Evolutionary conservation across 2,113 vertebrate species (phyloP).

Genomic region (Todiramphus chloris): DNA sequence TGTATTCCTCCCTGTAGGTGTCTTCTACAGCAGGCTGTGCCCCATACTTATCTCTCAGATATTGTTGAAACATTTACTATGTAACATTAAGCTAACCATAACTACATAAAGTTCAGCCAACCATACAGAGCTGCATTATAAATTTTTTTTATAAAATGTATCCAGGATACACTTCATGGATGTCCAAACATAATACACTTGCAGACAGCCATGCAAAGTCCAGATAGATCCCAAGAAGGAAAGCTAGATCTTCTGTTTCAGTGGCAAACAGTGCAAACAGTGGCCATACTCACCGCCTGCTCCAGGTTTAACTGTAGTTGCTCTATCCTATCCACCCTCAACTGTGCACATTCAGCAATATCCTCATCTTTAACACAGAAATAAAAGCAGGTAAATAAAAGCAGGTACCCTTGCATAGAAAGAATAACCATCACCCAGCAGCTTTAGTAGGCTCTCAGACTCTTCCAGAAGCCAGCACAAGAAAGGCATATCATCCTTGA

Average conservation of each 20-base stretch:
- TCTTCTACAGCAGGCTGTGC: not conserved
- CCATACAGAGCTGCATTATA: not conserved
- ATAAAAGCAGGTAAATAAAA: not conserved
- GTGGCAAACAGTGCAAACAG: not conserved
- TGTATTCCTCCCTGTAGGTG: not conserved
- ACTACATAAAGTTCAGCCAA: not conserved
- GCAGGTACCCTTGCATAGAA: not conserved
- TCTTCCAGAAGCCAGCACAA: not conserved
- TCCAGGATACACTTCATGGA: not conserved
- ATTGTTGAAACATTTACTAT: not conserved
- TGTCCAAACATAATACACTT: not conserved
- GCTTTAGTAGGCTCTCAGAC: not conserved
- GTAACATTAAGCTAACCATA: not conserved
- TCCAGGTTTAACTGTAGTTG: not conserved
- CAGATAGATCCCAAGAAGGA: not conserved
- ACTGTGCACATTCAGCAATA: not conserved
- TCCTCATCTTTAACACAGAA: not conserved
- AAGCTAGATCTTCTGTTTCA: not conserved
- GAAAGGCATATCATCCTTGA: not conserved
- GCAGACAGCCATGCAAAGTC: not conserved
- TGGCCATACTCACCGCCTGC: not conserved
- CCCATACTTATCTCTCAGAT: rapidly evolving
- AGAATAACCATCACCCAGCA: not conserved
- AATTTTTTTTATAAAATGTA: too few species aligned
- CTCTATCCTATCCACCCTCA: not conserved